Base-by-base conservation (phyloP, 2,888 invertebrate species). In the Mamestra brassicae region DNA sequence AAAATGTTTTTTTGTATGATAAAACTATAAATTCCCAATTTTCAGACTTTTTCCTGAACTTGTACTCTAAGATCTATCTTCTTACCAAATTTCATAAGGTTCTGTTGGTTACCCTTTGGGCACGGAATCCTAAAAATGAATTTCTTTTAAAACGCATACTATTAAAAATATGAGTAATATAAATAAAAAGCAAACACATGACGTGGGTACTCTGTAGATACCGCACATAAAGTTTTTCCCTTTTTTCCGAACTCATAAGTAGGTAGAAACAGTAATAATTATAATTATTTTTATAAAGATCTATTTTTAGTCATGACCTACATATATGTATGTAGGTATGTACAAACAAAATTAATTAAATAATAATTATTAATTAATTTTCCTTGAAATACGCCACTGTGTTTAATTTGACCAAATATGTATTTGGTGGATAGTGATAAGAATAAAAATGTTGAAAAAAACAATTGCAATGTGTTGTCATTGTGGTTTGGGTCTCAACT, bases 321-420 rank as follows among this genome's bases (percentile, higher is more conserved):
- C 52, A 3, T 38, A 7, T 42, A 42, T 8, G 6, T 42, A 38
- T 1, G 1, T 36, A 64, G 38, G 10, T n/a, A 47, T 36, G 58
- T 26, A 11, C 47, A 50, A 67, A 74, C 36, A 42, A 54, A 74
- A 70, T 77, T 80, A 69, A 73, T 73, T 74, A 64, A 36, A 77
- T 82, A 69, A 80, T 82, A 69, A 80, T 74, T 10, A 58, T 79
- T 70, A 55, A 52, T 70, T 34, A 57, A 36, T 74, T 81, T 81
- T 81, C 81, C 84, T 80, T 38, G 47, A 74, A 61, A 62, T 42
- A 69, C 13, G 5, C 6, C 26, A 42, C 45, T 57, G 52, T 38
- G 58, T 54, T 36, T 4, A 65, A 70, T 83, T 62, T 65, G 15
- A 34, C 17, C 11, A 68, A 70, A 82, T 67, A 26, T 45, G 10